phyloP scores from a whole-genome alignment of 2,888 invertebrate species.

The Adelphocoris suturalis region DNA sequence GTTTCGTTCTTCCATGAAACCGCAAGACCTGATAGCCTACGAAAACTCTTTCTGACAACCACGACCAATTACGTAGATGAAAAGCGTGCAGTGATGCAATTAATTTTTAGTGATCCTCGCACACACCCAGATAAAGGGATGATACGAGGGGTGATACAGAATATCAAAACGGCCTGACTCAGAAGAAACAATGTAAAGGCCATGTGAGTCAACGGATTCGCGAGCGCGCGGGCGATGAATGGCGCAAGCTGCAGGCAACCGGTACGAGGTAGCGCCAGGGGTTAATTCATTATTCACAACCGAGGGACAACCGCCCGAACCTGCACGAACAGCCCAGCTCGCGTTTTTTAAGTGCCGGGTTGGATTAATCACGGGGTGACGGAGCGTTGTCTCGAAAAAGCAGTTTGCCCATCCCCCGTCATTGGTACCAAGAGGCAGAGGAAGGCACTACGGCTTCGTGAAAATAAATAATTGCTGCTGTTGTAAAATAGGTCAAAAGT shows the following conservation, averaged over 20 bases:
- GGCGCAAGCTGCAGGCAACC: not conserved
- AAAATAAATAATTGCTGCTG: not conserved
- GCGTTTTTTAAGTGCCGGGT: not conserved
- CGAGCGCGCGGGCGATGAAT: not conserved
- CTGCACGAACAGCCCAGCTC: not conserved
- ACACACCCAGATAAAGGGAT: too few relatives aligned
- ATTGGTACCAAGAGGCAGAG: not conserved
- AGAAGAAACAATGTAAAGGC: not conserved
- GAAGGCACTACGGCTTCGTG: not conserved
- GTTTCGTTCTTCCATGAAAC: too few relatives aligned
- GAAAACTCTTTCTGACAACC: too few relatives aligned
- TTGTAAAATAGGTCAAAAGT: not conserved
- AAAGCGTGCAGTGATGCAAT: too few relatives aligned
- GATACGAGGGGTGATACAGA: too few relatives aligned
- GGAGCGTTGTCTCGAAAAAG: not conserved
- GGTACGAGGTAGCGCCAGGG: not conserved
- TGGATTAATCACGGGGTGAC: conserved; percentile 10
- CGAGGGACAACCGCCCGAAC: not conserved
- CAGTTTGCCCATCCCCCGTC: not conserved
- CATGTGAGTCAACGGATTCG: not conserved
- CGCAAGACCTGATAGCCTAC: too few relatives aligned
- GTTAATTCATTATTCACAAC: conserved; percentile 19
- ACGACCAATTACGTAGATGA: too few relatives aligned
- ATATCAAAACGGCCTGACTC: not conserved
- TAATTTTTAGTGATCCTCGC: too few relatives aligned